Conservation (phyloP, 2,888 invertebrate species). For the Dicyrtomina minuta region DNA sequence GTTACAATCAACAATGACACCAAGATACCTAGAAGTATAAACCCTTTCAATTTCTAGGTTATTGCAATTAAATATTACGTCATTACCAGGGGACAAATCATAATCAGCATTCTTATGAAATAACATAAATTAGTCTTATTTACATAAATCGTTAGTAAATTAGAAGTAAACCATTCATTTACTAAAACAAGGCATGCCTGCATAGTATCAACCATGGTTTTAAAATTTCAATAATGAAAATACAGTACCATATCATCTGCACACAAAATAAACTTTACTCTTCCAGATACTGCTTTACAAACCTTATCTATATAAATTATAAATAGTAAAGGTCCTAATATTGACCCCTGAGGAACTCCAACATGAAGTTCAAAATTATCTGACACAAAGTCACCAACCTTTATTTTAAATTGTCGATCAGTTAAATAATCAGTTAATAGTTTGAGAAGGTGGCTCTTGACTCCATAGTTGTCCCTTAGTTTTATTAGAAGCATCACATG, state of each 20-base stretch:
- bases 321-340: slow-evolving; percentile 31
- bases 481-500: slow-evolving; percentile 45
- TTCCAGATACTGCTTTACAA: slow-evolving; percentile 22
- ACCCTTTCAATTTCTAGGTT: not conserved
- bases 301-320: too few species aligned
- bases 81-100: not conserved
- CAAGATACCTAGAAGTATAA: slow-evolving; percentile 16
- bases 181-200: not conserved
- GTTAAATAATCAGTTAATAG: slow-evolving; percentile 14
- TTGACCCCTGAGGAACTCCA: slow-evolving; percentile 36
- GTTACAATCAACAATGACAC: slow-evolving; percentile 4
- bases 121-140: too few species aligned
- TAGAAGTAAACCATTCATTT: not conserved
- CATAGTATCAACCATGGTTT: not conserved
- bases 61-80: not conserved
- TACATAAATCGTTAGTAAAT: not conserved
- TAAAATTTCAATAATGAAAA: not conserved
- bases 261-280: slow-evolving; percentile 23
- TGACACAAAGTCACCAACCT: slow-evolving; percentile 6
- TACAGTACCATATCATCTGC: slow-evolving; percentile 37
- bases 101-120: not conserved
- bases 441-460: slow-evolving; percentile 23
- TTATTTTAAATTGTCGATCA: slow-evolving; percentile 11
- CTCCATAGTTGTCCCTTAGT: slow-evolving; percentile 32
- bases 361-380: slow-evolving; percentile 3